Evolutionary conservation across 2,888 invertebrate species (phyloP), one percentile per base, ranked within the genome.

Genomic region (Trachelus iudaicus): DNA sequence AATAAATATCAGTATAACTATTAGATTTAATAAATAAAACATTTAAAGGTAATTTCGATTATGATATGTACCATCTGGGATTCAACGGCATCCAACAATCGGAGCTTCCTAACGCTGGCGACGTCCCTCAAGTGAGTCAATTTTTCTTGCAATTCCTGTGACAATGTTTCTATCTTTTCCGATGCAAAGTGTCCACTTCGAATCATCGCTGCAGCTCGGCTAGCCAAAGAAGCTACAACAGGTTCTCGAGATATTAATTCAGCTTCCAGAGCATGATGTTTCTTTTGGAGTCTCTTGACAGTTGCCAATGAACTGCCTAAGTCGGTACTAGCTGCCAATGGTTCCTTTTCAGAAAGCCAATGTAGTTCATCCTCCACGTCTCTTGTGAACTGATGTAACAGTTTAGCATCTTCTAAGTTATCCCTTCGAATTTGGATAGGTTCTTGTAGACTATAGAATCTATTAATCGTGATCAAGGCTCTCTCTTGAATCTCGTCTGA

Each of bases 341-440:
- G 94, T 86, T 95, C 95, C 84, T 96, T 95, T 85, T 97, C 96
- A 6, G 93, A 92, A n/a, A 99, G 92, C 99, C 99, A 99, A 83
- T 96, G 95, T 77, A 97, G 89, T 91, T 99, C 98, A 89, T 99
- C 98, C 80, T 98, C 97, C 0, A 98, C 96, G 89, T 99, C 99
- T 34, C 98, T 93, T 73, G 96, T 94, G 93, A 98, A 98, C 88
- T 98, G 96, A 89, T 98, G 98, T 82, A 98, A 92, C 73, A 96
- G 93, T 4, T 96, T 94, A 0, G 98, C 97, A 83, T 98, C 98
- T 88, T 98, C 97, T 69, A 99, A 92, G 90, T 98, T 97, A 87
- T 99, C 98, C 69, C 97, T 93, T 0, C 98, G 94, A 81, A 97
- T 97, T 90, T 97, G 96, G 91, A 98, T 95, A 0, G 98, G 98